These are phyloP conservation scores for Istiophorus platypterus DNA, from an alignment of 2,113 vertebrate species.

Conservation along the genomic window DNA sequence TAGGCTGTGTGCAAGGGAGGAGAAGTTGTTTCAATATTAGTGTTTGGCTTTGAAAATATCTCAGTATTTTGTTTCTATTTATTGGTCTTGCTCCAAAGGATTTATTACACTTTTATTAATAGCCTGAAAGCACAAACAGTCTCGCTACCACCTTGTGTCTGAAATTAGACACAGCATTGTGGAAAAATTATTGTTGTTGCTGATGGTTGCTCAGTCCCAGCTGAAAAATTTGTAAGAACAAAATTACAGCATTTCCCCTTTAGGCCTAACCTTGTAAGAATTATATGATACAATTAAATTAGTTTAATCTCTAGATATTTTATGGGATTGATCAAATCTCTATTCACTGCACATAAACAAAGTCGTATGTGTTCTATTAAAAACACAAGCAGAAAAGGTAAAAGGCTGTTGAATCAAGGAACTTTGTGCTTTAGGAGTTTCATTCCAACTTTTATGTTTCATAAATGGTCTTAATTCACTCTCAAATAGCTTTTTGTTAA, in stretches of 20 bases:
- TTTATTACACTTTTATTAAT: constrained; percentile 74
- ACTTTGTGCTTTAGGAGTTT: constrained; percentile 12
- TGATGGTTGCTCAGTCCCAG: constrained; percentile 38
- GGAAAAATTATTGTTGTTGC: constrained; percentile 44
- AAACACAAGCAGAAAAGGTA: neutral
- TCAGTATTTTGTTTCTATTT: constrained; percentile 60
- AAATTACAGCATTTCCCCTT: constrained; percentile 49
- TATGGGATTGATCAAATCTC: constrained; percentile 34
- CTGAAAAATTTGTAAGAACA: constrained; percentile 57
- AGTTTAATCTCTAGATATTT: constrained; percentile 45
- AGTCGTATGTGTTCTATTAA: neutral
- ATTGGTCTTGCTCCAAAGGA: constrained; percentile 67
- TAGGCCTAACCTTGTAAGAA: constrained; percentile 7
- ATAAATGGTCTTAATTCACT: neutral
- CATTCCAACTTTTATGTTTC: neutral
- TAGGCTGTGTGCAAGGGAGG: constrained; percentile 26
- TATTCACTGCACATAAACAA: constrained; percentile 24
- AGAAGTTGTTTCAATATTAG: constrained; percentile 46
- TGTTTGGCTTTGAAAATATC: constrained; percentile 57
- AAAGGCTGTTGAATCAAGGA: neutral
- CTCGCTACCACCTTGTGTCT: constrained; percentile 24
- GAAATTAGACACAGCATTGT: constrained; percentile 49
- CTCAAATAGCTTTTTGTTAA: neutral
- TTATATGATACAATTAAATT: constrained; percentile 40
- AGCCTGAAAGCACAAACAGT: constrained; percentile 56